Conservation (phyloP, 2,113 vertebrate species). For the Maccullochella peelii region DNA sequence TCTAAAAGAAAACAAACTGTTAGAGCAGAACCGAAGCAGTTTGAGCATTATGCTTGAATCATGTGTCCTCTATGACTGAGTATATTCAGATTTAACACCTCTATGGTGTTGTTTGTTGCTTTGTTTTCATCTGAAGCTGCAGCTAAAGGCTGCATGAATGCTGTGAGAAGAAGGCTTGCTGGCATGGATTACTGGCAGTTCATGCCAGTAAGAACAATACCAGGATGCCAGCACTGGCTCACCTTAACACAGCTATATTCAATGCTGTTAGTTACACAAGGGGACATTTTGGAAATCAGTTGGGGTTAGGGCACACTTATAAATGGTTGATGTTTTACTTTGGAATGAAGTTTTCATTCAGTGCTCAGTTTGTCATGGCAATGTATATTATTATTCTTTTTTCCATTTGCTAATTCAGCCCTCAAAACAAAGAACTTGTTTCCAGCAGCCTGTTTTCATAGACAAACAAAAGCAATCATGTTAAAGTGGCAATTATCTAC, state of each 20-base stretch:
- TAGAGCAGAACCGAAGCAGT: background rate
- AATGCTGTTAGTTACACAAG: background rate
- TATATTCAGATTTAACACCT: background rate
- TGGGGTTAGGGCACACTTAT: too few relatives aligned
- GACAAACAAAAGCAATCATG: constrained; percentile 30
- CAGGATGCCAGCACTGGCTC: background rate
- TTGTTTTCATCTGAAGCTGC: constrained; percentile 8
- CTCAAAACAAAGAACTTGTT: background rate
- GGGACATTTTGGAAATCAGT: background rate
- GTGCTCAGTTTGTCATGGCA: background rate
- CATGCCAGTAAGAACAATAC: background rate
- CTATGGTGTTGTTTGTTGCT: background rate
- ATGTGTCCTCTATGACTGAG: background rate
- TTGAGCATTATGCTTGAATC: background rate
- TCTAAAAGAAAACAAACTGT: background rate
- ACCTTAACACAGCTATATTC: background rate
- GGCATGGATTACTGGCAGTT: constrained; percentile 1
- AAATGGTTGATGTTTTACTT: background rate
- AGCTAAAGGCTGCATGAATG: background rate
- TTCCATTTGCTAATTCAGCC: background rate
- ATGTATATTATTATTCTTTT: background rate
- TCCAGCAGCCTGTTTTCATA: constrained; percentile 12
- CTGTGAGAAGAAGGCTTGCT: background rate
- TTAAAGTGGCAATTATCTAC: constrained; percentile 19
- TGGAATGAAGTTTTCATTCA: background rate